A percentile compares a stretch with the other conserved stretches of the same genome.
phyloP scores from a whole-genome alignment of 2,113 vertebrate species.

The Gobiocypris rarus region DNA sequence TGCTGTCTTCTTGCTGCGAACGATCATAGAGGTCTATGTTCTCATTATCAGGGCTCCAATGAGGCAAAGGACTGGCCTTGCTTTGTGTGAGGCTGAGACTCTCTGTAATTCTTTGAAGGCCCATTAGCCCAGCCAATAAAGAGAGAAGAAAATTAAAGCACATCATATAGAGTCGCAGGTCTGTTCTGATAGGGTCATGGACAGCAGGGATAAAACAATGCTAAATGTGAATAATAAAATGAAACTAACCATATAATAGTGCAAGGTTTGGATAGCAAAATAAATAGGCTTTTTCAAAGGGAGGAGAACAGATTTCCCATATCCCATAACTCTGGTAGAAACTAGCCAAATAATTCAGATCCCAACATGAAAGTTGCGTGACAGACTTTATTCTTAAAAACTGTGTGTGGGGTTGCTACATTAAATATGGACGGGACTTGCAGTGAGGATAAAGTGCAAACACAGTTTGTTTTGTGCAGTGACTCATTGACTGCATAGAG shows the following conservation, averaged over 20 bases:
- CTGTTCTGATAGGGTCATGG: conserved; percentile 7
- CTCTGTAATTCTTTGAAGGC: conserved; percentile 53
- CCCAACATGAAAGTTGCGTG: not conserved
- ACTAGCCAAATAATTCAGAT: conserved; percentile 6
- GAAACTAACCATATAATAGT: conserved; percentile 27
- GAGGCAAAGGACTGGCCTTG: conserved; percentile 46
- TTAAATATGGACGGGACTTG: too few species aligned
- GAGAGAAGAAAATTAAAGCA: conserved; percentile 44
- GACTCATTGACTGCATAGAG: not conserved
- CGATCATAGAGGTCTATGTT: conserved; percentile 19
- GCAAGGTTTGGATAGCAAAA: conserved; percentile 2
- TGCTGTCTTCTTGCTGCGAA: conserved; percentile 21
- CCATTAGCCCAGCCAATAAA: conserved; percentile 55
- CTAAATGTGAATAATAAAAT: conserved; percentile 27
- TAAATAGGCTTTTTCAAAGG: not conserved
- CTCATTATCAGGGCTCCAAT: conserved; percentile 51
- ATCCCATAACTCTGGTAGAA: conserved; percentile 1
- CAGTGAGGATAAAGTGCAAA: not conserved
- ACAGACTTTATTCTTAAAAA: not conserved
- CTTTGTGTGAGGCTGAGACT: conserved; percentile 44
- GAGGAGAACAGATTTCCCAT: not conserved
- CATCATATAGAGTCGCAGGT: conserved; percentile 21
- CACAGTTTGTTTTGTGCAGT: not conserved
- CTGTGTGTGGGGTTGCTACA: not conserved
- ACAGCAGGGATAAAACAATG: conserved; percentile 5